phyloP scores from a whole-genome alignment of 2,113 vertebrate species.

The Corapipo altera region DNA sequence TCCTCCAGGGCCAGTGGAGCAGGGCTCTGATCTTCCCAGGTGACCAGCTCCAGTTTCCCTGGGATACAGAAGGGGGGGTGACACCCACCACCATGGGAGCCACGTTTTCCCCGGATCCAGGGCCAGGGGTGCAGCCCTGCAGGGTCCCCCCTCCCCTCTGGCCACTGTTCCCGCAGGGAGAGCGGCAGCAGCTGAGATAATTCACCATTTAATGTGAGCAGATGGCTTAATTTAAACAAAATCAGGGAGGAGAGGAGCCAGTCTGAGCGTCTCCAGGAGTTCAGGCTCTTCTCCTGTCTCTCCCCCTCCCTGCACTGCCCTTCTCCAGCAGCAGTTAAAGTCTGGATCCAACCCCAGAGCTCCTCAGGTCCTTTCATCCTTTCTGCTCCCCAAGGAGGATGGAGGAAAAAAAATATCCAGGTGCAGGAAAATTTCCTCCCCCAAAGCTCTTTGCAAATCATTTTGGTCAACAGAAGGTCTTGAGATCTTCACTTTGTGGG shows the following conservation, averaged over 20 bases:
- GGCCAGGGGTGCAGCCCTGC: neutral
- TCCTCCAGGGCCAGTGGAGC: neutral
- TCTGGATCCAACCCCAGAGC: neutral
- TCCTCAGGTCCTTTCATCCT: neutral
- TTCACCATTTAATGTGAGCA: slow-evolving; percentile 64
- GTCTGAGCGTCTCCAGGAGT: neutral
- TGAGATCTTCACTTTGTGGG: accelerated
- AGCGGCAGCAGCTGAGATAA: slow-evolving; percentile 45
- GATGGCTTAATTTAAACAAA: slow-evolving; percentile 72
- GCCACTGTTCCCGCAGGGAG: neutral
- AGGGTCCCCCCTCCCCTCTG: neutral
- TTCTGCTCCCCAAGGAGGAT: neutral
- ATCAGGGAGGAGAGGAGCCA: slow-evolving; percentile 5
- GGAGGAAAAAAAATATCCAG: neutral
- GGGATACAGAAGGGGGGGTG: accelerated
- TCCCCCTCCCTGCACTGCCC: neutral
- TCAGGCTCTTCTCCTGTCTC: neutral
- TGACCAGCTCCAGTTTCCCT: accelerated
- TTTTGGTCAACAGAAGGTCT: neutral
- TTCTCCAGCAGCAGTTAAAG: neutral
- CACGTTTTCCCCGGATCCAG: accelerated
- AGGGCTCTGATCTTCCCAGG: neutral
- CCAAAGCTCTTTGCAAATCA: accelerated
- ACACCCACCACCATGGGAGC: neutral
- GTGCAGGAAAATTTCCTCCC: neutral